A percentile compares a stretch with the other conserved stretches of the same genome.
phyloP scores from a whole-genome alignment of 1,140 invertebrate species.

The Diprion similis region DNA sequence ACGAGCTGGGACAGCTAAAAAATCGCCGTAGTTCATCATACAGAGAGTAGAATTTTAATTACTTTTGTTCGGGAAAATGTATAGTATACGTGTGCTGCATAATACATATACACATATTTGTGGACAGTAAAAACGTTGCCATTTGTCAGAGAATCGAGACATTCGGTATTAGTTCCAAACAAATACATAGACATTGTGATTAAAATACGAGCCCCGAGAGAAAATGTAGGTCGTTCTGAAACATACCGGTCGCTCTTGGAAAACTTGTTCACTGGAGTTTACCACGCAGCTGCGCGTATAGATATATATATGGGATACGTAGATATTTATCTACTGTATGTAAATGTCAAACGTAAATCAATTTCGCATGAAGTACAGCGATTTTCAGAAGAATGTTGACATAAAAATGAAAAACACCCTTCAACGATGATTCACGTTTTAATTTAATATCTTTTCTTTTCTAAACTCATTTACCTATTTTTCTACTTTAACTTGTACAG shows the following conservation, averaged over 20 bases:
- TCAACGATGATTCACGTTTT: not conserved
- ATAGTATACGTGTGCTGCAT: not conserved
- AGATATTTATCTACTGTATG: not conserved
- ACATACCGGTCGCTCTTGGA: not conserved
- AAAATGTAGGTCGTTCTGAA: not conserved
- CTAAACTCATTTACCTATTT: no score
- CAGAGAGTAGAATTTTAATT: conserved; percentile 3
- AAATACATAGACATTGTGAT: not conserved
- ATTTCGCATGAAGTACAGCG: not conserved
- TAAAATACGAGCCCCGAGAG: conserved; percentile 9
- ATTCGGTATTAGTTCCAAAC: not conserved
- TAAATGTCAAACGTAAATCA: not conserved
- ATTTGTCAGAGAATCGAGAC: not conserved
- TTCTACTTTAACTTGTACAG: no score
- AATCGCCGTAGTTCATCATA: not conserved
- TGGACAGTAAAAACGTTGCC: not conserved
- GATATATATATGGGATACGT: not conserved
- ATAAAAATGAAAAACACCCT: not conserved
- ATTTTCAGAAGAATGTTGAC: not conserved
- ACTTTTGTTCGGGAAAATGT: conserved; percentile 5
- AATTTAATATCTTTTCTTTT: no score
- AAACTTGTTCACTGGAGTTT: not conserved
- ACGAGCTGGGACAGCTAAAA: not conserved
- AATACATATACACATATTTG: not conserved
- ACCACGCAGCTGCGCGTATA: no score